These are phyloP conservation scores for Mesaphorura yosii DNA, from an alignment of 1,140 invertebrate species.

Conservation along the genomic window DNA sequence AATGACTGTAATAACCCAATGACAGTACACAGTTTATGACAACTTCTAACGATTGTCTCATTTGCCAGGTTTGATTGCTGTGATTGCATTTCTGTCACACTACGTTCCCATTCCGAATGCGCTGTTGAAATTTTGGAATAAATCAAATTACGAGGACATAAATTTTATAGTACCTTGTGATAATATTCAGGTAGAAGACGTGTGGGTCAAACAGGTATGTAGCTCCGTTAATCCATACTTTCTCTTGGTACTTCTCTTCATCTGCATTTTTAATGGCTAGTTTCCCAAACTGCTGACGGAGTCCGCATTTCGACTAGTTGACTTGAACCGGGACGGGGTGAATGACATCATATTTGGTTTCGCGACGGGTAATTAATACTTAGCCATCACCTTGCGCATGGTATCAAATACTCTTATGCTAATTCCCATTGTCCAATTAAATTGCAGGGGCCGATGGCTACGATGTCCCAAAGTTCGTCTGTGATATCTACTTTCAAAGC, in stretches of 20 bases:
- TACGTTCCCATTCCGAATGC: conserved; percentile 50
- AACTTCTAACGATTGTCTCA: conserved; percentile 10
- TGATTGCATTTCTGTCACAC: conserved; percentile 53
- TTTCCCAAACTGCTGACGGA: conserved; percentile 64
- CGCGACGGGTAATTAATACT: conserved; percentile 53
- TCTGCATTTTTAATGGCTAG: too few species aligned
- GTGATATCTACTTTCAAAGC: conserved; percentile 53
- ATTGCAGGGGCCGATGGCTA: conserved; percentile 41
- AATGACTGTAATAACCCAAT: background rate
- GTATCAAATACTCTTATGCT: too few species aligned
- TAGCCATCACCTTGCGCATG: background rate
- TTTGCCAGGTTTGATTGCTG: conserved; percentile 43
- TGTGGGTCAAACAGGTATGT: conserved; percentile 62
- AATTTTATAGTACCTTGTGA: conserved; percentile 49
- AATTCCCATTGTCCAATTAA: background rate
- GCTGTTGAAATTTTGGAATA: conserved; percentile 46
- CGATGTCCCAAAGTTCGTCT: conserved; percentile 43
- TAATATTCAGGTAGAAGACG: conserved; percentile 50
- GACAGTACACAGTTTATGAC: background rate
- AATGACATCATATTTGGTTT: conserved; percentile 68
- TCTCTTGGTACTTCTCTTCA: too few species aligned
- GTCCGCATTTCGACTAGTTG: conserved; percentile 55
- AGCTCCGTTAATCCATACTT: too few species aligned
- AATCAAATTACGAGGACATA: conserved; percentile 12
- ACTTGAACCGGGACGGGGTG: conserved; percentile 60